phyloP scores from a whole-genome alignment of 2,797 vertebrate species.

The Bradypodion ventrale region DNA sequence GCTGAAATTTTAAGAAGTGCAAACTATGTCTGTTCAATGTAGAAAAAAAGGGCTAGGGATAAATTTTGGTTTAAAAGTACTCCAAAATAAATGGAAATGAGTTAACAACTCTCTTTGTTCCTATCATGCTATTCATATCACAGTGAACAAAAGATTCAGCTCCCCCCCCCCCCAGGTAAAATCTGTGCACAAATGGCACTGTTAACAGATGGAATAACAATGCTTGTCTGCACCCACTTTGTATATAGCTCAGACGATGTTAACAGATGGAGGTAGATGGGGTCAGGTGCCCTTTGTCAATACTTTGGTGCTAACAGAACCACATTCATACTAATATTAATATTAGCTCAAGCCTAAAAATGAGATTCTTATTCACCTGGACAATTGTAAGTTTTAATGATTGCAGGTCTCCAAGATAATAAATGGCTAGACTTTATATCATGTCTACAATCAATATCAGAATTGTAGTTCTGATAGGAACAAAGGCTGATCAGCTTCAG shows the following conservation, averaged over 20 bases:
- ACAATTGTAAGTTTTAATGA: not conserved
- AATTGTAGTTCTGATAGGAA: not conserved
- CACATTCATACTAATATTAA: not conserved
- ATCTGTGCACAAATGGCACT: slow-evolving; percentile 20
- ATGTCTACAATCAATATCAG: not conserved
- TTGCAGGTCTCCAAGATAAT: not conserved
- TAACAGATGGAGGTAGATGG: slow-evolving; percentile 32
- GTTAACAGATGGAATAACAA: slow-evolving; percentile 42
- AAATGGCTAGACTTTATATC: not conserved
- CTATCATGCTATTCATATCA: too few species aligned
- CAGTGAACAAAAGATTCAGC: slow-evolving; percentile 21
- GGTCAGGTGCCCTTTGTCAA: slow-evolving; percentile 9
- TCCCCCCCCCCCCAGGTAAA: slow-evolving; percentile 8
- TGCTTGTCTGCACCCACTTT: slow-evolving; percentile 42
- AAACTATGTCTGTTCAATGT: not conserved
- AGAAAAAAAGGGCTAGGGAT: too few species aligned
- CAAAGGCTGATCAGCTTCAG: not conserved
- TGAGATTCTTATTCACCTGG: not conserved
- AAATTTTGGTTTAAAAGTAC: not conserved
- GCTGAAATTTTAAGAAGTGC: not conserved
- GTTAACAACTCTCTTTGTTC: not conserved
- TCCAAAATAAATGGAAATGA: not conserved
- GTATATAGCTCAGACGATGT: slow-evolving; percentile 22
- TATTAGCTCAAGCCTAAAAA: not conserved
- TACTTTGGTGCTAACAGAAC: slow-evolving; percentile 5